Base-by-base conservation (phyloP, 2,113 vertebrate species). In the Haplotaxodon microlepis region DNA sequence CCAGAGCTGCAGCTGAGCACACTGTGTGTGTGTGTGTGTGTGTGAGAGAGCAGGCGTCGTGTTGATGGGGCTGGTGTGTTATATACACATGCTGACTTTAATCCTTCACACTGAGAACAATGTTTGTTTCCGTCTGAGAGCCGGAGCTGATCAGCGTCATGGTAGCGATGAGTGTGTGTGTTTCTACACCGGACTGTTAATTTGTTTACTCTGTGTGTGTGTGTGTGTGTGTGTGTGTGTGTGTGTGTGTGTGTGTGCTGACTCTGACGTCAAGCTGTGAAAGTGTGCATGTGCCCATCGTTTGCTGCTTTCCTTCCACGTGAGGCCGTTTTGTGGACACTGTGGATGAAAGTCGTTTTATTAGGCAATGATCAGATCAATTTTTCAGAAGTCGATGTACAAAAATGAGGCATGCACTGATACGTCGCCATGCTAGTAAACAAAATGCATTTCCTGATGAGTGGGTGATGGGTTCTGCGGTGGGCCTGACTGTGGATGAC, bases 1-100 rank as follows among this genome's bases (percentile, higher is more conserved):
- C 2, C 56, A 8, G 31, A 84, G 61, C 81, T 61, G 84, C 93
- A 91, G 88, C 89, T 91, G 91, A 87, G 17, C 53, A 81, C 79
- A 27, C 53, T 4, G n/a, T 9, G 63, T 40, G 61, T 38, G 61
- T 34, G 59, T 63, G 59, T 34, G 57, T 63, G 59, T 61, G 16
- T 61, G 27, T 7, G 56, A 3, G 21, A 21, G 21, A 21, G 21
- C 21, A 21, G 21, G 21, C 21, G 21, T 21, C 21, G 21, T 21
- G 50, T 53, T n/a, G 45, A 8, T 19, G 57, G 8, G 27, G 29
- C 57, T n/a, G 9, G 19, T 69, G 63, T 69, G 63, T 69, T 71
- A 42, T 4, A 36, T 71, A 40, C 36, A 24, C 63, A 71, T 21
- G 7, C 12, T 24, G 66, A 71, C 66, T 71, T 42, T 42, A 71